Evolutionary conservation across 2,888 invertebrate species (phyloP).

Genomic region (Eupsilia transversa): DNA sequence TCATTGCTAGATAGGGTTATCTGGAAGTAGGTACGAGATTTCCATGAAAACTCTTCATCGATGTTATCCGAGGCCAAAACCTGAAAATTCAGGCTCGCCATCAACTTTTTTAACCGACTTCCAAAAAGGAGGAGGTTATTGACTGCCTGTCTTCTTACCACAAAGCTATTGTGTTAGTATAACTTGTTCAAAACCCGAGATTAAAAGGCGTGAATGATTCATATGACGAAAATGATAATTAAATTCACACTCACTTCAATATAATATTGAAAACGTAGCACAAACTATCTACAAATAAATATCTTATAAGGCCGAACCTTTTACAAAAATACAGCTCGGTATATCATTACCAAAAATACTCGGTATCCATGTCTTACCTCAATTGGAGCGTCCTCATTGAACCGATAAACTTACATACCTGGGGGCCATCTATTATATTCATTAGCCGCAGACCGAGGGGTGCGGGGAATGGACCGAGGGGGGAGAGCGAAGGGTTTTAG

Average conservation of each 20-base stretch:
- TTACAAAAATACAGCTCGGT: conserved; percentile 16
- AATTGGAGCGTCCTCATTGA: conserved; percentile 60
- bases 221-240: background rate
- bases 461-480: conserved; percentile 53
- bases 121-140: no score
- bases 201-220: background rate
- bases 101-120: background rate
- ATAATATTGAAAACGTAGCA: background rate
- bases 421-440: conserved; percentile 83
- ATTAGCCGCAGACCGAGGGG: conserved; percentile 77
- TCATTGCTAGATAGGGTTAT: background rate
- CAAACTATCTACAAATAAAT: background rate
- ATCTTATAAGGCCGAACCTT: background rate
- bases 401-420: conserved; percentile 79
- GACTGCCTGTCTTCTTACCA: no score
- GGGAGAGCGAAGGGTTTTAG: conserved; percentile 70
- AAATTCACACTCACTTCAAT: background rate
- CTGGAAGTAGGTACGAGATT: background rate
- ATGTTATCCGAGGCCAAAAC: background rate
- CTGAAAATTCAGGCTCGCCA: background rate
- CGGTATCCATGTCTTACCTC: conserved; percentile 53
- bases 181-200: background rate
- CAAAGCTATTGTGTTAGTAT: background rate
- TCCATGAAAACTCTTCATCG: background rate
- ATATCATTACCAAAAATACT: conserved; percentile 37